phyloP scores from a whole-genome alignment of 2,888 invertebrate genomes.

The Bellardia pandia region DNA sequence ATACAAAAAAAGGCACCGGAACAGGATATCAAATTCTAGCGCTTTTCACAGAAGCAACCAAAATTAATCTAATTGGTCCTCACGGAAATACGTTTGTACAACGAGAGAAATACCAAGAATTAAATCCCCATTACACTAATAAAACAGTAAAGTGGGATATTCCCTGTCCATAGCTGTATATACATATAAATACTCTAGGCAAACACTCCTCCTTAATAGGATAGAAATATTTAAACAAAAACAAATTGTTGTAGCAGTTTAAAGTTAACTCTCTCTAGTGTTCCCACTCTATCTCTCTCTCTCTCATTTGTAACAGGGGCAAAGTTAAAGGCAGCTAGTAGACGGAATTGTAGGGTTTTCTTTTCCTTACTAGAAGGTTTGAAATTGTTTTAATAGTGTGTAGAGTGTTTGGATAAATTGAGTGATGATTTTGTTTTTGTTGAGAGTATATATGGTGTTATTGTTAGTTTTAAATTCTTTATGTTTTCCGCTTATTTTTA shows the following conservation, averaged over 20 bases:
- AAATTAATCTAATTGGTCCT: no score
- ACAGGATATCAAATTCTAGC: no score
- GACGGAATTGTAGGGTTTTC: not conserved
- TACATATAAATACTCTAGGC: not conserved
- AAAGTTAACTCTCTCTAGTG: not conserved
- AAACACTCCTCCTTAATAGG: not conserved
- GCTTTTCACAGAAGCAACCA: no score
- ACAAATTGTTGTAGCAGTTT: not conserved
- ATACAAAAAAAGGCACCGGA: no score
- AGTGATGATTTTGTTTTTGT: slow-evolving; percentile 30
- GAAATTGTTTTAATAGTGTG: slow-evolving; percentile 17
- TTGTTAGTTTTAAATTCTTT: slow-evolving; percentile 21
- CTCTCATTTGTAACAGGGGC: slow-evolving; percentile 10
- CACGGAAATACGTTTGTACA: no score
- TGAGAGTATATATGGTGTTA: not conserved
- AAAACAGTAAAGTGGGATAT: no score
- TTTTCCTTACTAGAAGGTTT: slow-evolving; percentile 19
- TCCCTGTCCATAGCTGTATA: no score
- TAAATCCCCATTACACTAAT: no score
- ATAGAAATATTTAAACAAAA: not conserved
- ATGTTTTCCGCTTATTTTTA: slow-evolving; percentile 45
- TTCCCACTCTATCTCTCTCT: slow-evolving; percentile 17
- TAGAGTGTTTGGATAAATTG: slow-evolving; percentile 15
- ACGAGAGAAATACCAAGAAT: no score
- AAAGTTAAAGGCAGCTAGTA: not conserved